phyloP scores from a whole-genome alignment of 2,888 invertebrate genomes.

The Mesoligia furuncula region DNA sequence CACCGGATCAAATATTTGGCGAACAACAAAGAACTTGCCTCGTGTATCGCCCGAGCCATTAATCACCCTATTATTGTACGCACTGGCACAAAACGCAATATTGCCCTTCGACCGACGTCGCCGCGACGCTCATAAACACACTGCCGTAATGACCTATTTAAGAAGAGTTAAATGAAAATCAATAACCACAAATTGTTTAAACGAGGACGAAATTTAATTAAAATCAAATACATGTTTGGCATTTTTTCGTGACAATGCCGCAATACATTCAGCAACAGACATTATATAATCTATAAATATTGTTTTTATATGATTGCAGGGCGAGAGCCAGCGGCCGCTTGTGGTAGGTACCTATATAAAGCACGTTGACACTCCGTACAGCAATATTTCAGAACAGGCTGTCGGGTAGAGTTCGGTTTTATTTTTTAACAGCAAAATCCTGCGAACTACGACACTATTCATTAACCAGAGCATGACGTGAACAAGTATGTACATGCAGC shows the following conservation, averaged over 20 bases:
- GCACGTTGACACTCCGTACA: slow-evolving; percentile 28
- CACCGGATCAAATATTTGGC: slow-evolving; percentile 87
- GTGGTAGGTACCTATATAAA: background rate
- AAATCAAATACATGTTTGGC: slow-evolving; percentile 44
- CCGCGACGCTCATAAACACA: slow-evolving; percentile 84
- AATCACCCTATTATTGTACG: slow-evolving; percentile 88
- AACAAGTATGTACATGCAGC: slow-evolving; percentile 2
- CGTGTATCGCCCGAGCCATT: slow-evolving; percentile 86
- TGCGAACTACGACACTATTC: slow-evolving; percentile 13
- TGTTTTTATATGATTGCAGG: slow-evolving; percentile 7
- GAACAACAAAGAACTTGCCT: slow-evolving; percentile 86
- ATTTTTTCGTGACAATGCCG: slow-evolving; percentile 24
- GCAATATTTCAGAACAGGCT: slow-evolving; percentile 50
- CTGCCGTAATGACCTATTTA: slow-evolving; percentile 86
- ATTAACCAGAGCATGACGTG: slow-evolving; percentile 18
- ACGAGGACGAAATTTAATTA: slow-evolving; percentile 66
- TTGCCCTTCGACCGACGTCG: slow-evolving; percentile 82
- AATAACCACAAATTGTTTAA: slow-evolving; percentile 76
- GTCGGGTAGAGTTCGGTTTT: slow-evolving; percentile 19
- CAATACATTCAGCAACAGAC: slow-evolving; percentile 24
- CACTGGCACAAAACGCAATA: slow-evolving; percentile 86
- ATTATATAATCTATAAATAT: slow-evolving; percentile 16
- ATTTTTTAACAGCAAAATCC: slow-evolving; percentile 27
- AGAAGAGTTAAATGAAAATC: slow-evolving; percentile 88
- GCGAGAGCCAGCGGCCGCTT: slow-evolving; percentile 8